Evolutionary conservation across 35 echinoderm and acorn worm species (phyloP), one percentile per base, ranked within the genome.

Genomic region (Ptychodera flava): DNA sequence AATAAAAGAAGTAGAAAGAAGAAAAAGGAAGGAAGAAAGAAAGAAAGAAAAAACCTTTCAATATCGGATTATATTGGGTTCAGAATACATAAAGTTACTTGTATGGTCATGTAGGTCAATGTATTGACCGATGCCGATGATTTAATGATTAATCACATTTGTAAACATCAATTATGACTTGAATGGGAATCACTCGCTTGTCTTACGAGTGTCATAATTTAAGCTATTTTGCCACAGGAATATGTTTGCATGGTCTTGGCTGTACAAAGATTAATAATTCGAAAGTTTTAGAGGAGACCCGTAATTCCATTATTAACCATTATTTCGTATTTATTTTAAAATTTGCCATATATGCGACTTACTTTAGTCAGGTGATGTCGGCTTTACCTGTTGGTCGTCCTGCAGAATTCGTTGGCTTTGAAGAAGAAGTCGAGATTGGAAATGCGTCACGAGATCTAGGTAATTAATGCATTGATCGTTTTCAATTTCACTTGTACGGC

Each of bases 381-480:
- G 79, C 92, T 15, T 79, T 94, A 33, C 95, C 93, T 29, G 82
- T 97, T 14, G 82, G 83, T 1, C 92, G 92, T 92, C 95, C 95
- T 29, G n/a, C n/a, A n/a, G 95, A 97, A 15, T 88, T 97, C 75
- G 91, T 97, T 35, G 81, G 88, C 29, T 94, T 97, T 81, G 28
- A 31, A 6, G 90, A 92, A 37, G 90, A 97, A 81, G 90, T 85
- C 0, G 80, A 90, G 12, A 91, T 91, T 35, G 92, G 92, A 34
- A 28, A 34, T 2, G 33, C 35, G 33, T 14, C 33, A 34, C 80
- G 33, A 34, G 80, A 81, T 31, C 16, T 34, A 31, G 80, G 80
- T 81, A 32, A n/a, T n/a, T n/a, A n/a, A n/a, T n/a, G n/a, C n/a
- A n/a, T n/a, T n/a, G n/a, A n/a, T n/a, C n/a, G n/a, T n/a, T n/a